phyloP scores from a whole-genome alignment of 1,140 invertebrate species.

The Drosophila trapezifrons region DNA sequence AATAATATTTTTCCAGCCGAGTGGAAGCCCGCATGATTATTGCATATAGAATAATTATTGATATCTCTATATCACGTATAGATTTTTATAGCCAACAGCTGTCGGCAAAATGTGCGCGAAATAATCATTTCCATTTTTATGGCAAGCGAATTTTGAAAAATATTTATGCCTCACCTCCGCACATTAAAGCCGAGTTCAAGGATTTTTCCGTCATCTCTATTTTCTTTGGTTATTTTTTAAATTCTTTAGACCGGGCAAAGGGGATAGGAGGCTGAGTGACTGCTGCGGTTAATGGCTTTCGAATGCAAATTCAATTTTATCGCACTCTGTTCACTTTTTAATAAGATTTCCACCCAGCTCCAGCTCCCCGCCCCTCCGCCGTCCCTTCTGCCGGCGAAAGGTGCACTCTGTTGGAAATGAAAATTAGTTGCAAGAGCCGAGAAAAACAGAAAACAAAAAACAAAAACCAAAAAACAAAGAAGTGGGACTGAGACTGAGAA shows the following conservation, averaged over 20 bases:
- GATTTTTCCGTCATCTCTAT: conserved; percentile 31
- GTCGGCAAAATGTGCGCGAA: conserved; percentile 61
- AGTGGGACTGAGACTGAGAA: conserved; percentile 15
- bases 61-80: conserved; percentile 55
- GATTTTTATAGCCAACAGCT: conserved; percentile 66
- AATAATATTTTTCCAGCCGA: conserved; percentile 74
- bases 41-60: conserved; percentile 47
- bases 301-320: conserved; percentile 84
- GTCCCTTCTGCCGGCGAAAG: conserved; percentile 52
- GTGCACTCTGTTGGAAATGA: conserved; percentile 80
- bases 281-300: conserved; percentile 84
- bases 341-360: conserved; percentile 74
- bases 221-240: conserved; percentile 46
- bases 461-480: conserved; percentile 31
- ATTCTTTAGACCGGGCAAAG: conserved; percentile 45
- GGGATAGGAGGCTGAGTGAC: conserved; percentile 59
- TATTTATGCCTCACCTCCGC: conserved; percentile 7
- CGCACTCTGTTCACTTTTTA: conserved; percentile 84
- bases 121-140: conserved; percentile 60
- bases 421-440: conserved; percentile 78
- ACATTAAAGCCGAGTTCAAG: conserved; percentile 55
- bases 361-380: not conserved
- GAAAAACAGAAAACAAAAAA: conserved; percentile 10
- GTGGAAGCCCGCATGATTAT: conserved; percentile 43
- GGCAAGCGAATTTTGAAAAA: conserved; percentile 33